A percentile compares a stretch with the other conserved stretches of the same genome.
These are phyloP conservation scores for Tympanoctomys barrerae DNA, from an alignment of 2,797 vertebrate species.

Conservation along the genomic window DNA sequence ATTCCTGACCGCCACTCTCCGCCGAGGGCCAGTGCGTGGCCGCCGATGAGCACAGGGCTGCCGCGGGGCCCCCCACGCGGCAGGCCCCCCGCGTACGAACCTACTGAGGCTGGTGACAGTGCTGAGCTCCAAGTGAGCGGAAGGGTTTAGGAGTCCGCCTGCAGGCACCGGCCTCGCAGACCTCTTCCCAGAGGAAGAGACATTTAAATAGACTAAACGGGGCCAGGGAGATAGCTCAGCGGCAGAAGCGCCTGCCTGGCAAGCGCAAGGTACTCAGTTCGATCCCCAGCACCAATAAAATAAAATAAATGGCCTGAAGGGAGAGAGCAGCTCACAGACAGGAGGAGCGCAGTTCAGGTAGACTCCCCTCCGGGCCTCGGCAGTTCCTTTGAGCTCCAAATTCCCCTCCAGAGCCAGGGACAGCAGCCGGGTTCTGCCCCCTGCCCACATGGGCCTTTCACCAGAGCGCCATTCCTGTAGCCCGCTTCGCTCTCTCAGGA, in stretches of 20 bases:
- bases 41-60: not conserved
- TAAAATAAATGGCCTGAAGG: too few species aligned
- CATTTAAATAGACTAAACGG: too few species aligned
- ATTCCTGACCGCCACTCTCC: not conserved
- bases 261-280: too few species aligned
- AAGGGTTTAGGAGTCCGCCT: too few species aligned
- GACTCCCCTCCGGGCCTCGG: not conserved
- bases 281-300: too few species aligned
- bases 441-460: too few species aligned
- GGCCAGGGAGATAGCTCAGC: too few species aligned
- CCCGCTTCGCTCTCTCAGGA: fast-evolving
- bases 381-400: not conserved
- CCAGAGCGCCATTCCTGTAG: fast-evolving
- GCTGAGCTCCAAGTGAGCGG: not conserved
- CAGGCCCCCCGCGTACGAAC: not conserved
- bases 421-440: fast-evolving
- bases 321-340: too few species aligned
- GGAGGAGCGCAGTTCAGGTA: not conserved
- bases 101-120: not conserved
- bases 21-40: not conserved
- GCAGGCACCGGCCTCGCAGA: fast-evolving
- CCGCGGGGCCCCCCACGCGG: not conserved
- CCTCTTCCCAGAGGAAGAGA: not conserved
- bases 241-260: too few species aligned
- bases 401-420: not conserved